These are phyloP conservation scores for Daboia siamensis DNA, from an alignment of 2,113 vertebrate genomes.

Conservation along the genomic window DNA sequence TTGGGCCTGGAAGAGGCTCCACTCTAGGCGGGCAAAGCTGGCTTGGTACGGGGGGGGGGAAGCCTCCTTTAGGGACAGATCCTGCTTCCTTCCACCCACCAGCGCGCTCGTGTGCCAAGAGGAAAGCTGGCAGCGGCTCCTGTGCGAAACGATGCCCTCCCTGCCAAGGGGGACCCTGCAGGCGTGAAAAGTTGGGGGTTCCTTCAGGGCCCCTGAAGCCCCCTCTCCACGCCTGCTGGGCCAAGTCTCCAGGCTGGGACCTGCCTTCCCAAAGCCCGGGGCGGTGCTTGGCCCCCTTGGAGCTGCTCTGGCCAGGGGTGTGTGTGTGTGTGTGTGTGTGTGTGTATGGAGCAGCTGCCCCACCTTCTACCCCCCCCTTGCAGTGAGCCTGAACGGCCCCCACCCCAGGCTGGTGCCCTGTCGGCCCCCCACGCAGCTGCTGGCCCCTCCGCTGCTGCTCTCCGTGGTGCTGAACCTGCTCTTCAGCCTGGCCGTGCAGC, in stretches of 20 bases:
- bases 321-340: too few relatives aligned
- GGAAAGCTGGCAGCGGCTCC: not conserved
- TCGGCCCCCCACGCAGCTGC: slow-evolving; percentile 70
- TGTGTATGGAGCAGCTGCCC: not conserved
- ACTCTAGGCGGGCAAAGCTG: not conserved
- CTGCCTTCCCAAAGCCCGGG: not conserved
- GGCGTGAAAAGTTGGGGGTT: not conserved
- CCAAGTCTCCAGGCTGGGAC: not conserved
- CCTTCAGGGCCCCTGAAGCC: not conserved
- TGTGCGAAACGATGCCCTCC: not conserved
- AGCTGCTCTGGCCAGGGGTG: not conserved
- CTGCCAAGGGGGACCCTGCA: not conserved
- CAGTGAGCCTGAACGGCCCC: slow-evolving; percentile 77
- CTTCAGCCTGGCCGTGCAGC: slow-evolving; percentile 71
- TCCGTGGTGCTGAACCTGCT: slow-evolving; percentile 75
- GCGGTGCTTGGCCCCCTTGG: not conserved
- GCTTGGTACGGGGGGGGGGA: not conserved
- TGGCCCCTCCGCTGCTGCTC: slow-evolving; percentile 73
- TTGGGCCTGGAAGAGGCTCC: not conserved
- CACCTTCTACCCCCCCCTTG: not conserved
- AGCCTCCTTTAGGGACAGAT: not conserved
- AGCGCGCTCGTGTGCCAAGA: not conserved
- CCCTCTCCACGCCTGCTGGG: not conserved
- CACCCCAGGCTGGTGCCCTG: slow-evolving; percentile 72
- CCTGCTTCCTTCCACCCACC: not conserved